These are phyloP conservation scores for Onychostoma macrolepis DNA, from an alignment of 2,113 vertebrate genomes.

Conservation along the genomic window DNA sequence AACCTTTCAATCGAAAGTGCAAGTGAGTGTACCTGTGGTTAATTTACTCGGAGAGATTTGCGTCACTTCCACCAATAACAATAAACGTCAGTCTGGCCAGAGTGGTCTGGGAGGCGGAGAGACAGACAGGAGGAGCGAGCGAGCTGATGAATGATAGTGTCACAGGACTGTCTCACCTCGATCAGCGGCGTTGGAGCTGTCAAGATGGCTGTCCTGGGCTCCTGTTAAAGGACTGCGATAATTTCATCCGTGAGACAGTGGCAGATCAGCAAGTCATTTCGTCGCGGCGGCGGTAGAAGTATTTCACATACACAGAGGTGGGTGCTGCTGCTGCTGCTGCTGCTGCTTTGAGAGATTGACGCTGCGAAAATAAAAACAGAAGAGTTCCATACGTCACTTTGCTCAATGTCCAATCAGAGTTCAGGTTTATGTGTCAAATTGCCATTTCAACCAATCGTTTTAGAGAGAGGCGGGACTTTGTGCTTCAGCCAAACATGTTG, in stretches of 20 bases:
- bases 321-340: slow-evolving; percentile 56
- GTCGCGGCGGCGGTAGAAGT: slow-evolving; percentile 69
- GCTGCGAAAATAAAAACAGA: background rate
- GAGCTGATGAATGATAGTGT: slow-evolving; percentile 22
- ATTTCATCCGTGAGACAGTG: slow-evolving; percentile 53
- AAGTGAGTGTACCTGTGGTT: background rate
- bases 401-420: slow-evolving; percentile 32
- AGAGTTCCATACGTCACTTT: slow-evolving; percentile 4
- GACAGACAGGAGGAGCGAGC: background rate
- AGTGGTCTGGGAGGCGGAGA: slow-evolving; percentile 21
- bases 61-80: slow-evolving; percentile 65
- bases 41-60: background rate
- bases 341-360: slow-evolving; percentile 20
- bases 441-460: slow-evolving; percentile 50
- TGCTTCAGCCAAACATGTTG: slow-evolving; percentile 62
- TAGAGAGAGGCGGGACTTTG: slow-evolving; percentile 54
- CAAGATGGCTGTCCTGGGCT: slow-evolving; percentile 49
- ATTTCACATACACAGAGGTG: slow-evolving; percentile 71
- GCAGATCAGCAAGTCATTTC: slow-evolving; percentile 54
- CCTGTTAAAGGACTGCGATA: slow-evolving; percentile 27
- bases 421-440: background rate
- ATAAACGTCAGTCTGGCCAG: slow-evolving; percentile 61
- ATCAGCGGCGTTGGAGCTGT: slow-evolving; percentile 13
- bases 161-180: slow-evolving; percentile 23
- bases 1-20: slow-evolving; percentile 6